These are phyloP conservation scores for Eupithecia inturbata DNA, from an alignment of 2,888 invertebrate species.

Conservation along the genomic window DNA sequence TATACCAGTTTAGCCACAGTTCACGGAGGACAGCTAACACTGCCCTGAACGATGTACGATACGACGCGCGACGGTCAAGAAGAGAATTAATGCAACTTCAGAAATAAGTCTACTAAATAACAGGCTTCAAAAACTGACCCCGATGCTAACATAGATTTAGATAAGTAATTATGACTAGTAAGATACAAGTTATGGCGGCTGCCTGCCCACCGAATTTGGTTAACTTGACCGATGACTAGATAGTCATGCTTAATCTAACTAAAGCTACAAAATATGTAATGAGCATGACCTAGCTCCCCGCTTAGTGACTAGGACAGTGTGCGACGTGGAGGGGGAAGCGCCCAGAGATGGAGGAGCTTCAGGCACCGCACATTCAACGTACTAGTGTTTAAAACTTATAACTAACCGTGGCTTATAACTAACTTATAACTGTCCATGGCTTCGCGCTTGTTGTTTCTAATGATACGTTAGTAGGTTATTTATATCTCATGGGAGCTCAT, in stretches of 20 bases:
- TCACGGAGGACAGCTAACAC: neutral
- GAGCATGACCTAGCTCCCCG: neutral
- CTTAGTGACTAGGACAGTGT: neutral
- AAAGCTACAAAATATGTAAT: too few relatives aligned
- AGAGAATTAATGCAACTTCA: too few relatives aligned
- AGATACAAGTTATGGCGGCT: too few relatives aligned
- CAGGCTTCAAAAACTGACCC: neutral
- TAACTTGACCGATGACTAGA: too few relatives aligned
- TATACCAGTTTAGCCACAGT: conserved; percentile 6
- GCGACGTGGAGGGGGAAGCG: neutral
- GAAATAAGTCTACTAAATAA: neutral
- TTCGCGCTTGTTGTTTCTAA: neutral
- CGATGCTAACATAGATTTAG: neutral
- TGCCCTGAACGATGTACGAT: neutral
- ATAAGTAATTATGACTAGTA: too few relatives aligned
- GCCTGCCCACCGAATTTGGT: too few relatives aligned
- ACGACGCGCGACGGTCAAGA: too few relatives aligned
- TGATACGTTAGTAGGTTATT: neutral
- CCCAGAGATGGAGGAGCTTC: neutral
- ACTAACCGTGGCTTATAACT: too few relatives aligned
- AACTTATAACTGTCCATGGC: neutral
- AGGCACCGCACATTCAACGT: neutral
- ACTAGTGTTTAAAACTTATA: neutral
- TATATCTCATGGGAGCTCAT: neutral
- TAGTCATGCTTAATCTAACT: too few relatives aligned